These are phyloP conservation scores for Tringa solitaria DNA, from an alignment of 2,113 vertebrate genomes.

Conservation along the genomic window DNA sequence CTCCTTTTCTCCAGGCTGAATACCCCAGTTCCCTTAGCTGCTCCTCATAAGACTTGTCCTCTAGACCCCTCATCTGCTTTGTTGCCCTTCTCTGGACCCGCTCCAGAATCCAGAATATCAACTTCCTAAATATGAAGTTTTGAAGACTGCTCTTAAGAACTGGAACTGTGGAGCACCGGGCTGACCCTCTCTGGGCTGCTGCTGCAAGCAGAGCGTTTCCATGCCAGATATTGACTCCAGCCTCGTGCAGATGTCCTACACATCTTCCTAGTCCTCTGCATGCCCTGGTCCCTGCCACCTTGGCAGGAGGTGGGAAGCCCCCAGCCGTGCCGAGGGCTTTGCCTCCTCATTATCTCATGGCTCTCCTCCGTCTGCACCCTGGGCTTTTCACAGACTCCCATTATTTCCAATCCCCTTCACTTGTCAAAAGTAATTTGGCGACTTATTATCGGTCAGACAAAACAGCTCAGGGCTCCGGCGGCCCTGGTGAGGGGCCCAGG, in stretches of 20 bases:
- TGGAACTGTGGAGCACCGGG: fast-evolving
- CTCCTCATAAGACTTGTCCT: background rate
- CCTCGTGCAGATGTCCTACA: fast-evolving
- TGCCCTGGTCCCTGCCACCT: fast-evolving
- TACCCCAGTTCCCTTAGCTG: background rate
- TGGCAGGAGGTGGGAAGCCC: background rate
- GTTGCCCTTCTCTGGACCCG: background rate
- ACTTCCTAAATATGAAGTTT: background rate
- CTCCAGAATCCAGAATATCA: background rate
- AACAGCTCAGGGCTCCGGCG: background rate
- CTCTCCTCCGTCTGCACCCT: background rate
- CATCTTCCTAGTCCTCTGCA: fast-evolving
- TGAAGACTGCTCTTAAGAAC: background rate
- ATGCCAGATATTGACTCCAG: background rate
- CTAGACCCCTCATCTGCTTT: background rate
- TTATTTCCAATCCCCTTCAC: constrained; percentile 74
- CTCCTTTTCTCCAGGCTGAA: background rate
- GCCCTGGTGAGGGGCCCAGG: background rate
- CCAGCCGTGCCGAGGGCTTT: background rate
- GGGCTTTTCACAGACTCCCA: constrained; percentile 59
- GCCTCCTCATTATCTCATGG: constrained; percentile 74
- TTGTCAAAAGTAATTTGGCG: constrained; percentile 70
- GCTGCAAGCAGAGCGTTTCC: background rate
- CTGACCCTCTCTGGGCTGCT: background rate
- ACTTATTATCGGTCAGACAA: constrained; percentile 36